Evolutionary conservation across 2,888 invertebrate genomes (phyloP), one percentile per base, ranked within the genome.

Genomic region (Nezara viridula): DNA sequence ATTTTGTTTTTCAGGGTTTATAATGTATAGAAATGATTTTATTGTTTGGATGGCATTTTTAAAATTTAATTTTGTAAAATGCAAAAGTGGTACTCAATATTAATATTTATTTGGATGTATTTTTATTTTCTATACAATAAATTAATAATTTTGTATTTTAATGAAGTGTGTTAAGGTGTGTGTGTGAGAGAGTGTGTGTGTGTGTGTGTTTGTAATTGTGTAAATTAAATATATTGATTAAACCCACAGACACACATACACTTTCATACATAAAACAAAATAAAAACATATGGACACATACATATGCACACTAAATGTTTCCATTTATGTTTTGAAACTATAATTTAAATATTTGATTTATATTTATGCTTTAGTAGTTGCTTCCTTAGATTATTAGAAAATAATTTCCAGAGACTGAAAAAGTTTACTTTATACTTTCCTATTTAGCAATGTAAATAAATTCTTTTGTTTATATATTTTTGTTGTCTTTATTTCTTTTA

Each of bases 371-470:
- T 81, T 81, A 81, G 81, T 44, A 44, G 44, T 44, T 81, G 81
- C 81, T 81, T 81, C 24, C n/a, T 44, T 81, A 81, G 81, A 44
- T 40, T 44, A 44, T 81, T 81, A 81, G 81, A 81, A 66, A 81
- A 81, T 81, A 81, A 81, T 81, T 81, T 81, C 19, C 81, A 81
- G 81, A 81, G 81, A 81, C 81, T 81, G 81, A 81, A 81, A 81
- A 81, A 14, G 44, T 81, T 81, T 81, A 81, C 44, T 81, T 81
- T 81, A 81, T 81, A 81, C 81, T 81, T 81, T 44, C 81, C 81
- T 81, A 81, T 81, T 81, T 81, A 81, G 81, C 40, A n/a, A 81
- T 81, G 81, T 81, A 81, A 81, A 81, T 81, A 81, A 81, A 81
- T 81, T 81, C 81, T 44, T 81, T 81, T 44, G 81, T 81, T 81